Percentiles rank a stretch among this genome's conserved stretches.
Conservation (phyloP, 2,888 invertebrate genomes). For the Tetranychus truncatus region DNA sequence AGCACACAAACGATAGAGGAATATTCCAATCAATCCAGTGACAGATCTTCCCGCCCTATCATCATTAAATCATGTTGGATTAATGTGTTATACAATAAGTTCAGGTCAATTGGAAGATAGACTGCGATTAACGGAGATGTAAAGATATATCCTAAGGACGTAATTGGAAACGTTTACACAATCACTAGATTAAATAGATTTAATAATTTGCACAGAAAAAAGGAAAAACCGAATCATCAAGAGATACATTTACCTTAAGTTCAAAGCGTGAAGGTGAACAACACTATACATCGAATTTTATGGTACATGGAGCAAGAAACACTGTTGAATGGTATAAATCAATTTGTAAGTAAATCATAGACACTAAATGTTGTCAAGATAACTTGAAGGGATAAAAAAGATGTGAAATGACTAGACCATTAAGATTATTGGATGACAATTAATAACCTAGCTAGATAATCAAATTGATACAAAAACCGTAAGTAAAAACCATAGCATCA, state of each 20-base stretch:
- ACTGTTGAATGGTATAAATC: too few species aligned
- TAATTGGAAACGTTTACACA: too few species aligned
- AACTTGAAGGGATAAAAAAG: too few species aligned
- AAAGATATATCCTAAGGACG: neutral
- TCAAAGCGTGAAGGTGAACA: slow-evolving; percentile 1
- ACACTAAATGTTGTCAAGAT: too few species aligned
- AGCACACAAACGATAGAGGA: neutral
- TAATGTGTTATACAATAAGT: neutral
- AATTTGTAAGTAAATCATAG: too few species aligned
- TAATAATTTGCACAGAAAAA: neutral
- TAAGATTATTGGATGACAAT: too few species aligned
- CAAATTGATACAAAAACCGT: too few species aligned
- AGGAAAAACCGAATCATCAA: neutral
- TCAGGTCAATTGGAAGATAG: neutral
- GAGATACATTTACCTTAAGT: neutral
- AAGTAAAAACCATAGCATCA: too few species aligned
- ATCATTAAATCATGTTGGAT: neutral
- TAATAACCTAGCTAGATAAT: too few species aligned
- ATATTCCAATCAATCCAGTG: neutral
- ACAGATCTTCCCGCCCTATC: neutral
- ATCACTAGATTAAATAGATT: neutral
- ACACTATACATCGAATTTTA: neutral
- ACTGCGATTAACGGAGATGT: neutral
- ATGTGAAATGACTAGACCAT: too few species aligned
- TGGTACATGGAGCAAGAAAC: neutral